Base-by-base conservation (phyloP, 2,888 invertebrate species). In the Drosophila stalkeri region DNA sequence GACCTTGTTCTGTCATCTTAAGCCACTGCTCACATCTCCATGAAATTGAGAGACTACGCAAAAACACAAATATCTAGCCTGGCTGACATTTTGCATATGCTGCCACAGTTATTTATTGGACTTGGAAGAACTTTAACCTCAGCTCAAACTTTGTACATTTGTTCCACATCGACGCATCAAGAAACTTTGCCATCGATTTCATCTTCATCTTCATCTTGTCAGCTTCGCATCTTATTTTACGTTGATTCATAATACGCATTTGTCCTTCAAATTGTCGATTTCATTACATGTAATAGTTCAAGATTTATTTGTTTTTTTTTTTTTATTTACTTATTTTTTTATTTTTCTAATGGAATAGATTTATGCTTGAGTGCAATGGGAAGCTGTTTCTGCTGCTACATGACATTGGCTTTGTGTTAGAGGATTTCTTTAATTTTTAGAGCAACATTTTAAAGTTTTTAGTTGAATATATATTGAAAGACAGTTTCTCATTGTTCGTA, bases 71-170 rank as follows among this genome's bases (percentile, higher is more conserved):
- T 31, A 61, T 64, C 47, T 64, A 70, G 44, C 23, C 52, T 61
- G 18, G 51, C 49, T 65, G 65, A 59, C 66, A 64, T 75, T 62
- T 51, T 46, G 57, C 74, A 77, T 74, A 71, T 77, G 71, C 57
- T 54, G 16, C 39, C 59, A 33, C 33, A 46, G 55, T 64, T 75
- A 78, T 78, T 78, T 77, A 77, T 77, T 66, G 66, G 66, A 54
- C 71, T 64, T 61, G 1, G 44, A 66, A 43, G 49, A 60, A 64
- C 64, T 72, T 71, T 44, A 31, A 33, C 55, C 69, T 65, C 51
- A 46, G 47, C 62, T 47, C 41, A 52, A 78, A 67, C 66, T 79
- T 77, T 75, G 37, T 2, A 56, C 67, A 79, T 79, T 77, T 72
- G 75, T 75, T 77, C 51, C 62, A 54, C 57, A 41, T 76, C 72